phyloP scores from a whole-genome alignment of 2,797 vertebrate genomes.

The Manis crassicaudata region DNA sequence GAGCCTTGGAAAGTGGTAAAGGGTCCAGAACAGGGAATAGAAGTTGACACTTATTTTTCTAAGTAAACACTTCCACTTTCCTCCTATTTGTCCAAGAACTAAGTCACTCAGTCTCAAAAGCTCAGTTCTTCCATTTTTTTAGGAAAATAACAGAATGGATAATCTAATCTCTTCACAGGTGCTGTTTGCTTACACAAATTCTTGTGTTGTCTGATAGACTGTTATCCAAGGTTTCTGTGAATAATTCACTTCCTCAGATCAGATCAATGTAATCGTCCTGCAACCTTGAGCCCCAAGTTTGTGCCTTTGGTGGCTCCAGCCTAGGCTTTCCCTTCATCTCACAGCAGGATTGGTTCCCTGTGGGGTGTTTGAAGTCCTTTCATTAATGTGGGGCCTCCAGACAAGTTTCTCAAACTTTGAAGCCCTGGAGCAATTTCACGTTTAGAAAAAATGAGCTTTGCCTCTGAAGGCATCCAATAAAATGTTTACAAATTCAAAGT shows the following conservation, averaged over 20 bases:
- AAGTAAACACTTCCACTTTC: background rate
- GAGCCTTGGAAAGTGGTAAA: background rate
- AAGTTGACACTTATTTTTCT: background rate
- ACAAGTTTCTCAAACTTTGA: background rate
- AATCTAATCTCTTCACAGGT: background rate
- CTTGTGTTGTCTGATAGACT: background rate
- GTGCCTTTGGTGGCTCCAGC: background rate
- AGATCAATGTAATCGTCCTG: background rate
- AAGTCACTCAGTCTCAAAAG: background rate
- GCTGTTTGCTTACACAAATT: background rate
- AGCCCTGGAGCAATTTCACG: background rate
- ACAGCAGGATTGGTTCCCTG: too few species aligned
- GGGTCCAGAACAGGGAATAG: background rate
- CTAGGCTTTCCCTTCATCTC: background rate
- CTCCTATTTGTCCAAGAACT: background rate
- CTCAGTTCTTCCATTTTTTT: background rate
- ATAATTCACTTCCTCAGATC: background rate
- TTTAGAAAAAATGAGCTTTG: background rate
- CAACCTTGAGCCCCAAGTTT: background rate
- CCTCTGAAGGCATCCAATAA: background rate
- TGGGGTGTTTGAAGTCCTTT: background rate
- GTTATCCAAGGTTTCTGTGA: background rate
- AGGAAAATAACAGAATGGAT: background rate
- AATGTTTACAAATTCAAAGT: background rate
- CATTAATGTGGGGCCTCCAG: background rate